These are phyloP conservation scores for Sepiola atlantica DNA, from an alignment of 2,888 invertebrate genomes.

Conservation along the genomic window DNA sequence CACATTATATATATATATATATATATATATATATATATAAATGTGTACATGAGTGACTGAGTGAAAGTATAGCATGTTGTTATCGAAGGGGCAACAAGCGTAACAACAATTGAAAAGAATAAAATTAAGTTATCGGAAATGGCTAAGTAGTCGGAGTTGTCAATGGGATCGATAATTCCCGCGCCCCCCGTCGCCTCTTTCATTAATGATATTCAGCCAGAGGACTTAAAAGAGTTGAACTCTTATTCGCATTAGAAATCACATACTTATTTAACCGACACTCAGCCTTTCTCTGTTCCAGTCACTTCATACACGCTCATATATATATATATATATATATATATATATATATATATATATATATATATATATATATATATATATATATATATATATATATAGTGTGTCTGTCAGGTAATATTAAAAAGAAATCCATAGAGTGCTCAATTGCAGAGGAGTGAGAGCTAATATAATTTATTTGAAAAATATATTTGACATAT, in stretches of 20 bases:
- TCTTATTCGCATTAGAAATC: background rate
- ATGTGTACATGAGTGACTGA: background rate
- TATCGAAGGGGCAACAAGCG: background rate
- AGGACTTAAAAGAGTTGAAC: background rate
- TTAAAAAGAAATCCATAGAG: no score
- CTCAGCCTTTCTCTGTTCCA: background rate
- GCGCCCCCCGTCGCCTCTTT: background rate
- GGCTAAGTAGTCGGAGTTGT: background rate
- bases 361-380: background rate
- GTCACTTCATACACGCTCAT: background rate
- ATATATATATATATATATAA: background rate
- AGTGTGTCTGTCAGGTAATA: no score
- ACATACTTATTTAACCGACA: background rate
- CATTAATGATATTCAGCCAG: background rate
- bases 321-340: slow-evolving; percentile 8
- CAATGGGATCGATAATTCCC: background rate
- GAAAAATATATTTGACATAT: no score
- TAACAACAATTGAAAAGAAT: slow-evolving; percentile 42
- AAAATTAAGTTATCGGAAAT: slow-evolving; percentile 36
- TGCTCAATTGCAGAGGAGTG: no score
- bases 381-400: no score
- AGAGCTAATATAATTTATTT: no score
- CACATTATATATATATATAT: background rate
- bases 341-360: slow-evolving; percentile 25
- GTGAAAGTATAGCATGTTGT: background rate